Evolutionary conservation across 2,113 vertebrate species (phyloP).

Genomic region (Catagonus wagneri): DNA sequence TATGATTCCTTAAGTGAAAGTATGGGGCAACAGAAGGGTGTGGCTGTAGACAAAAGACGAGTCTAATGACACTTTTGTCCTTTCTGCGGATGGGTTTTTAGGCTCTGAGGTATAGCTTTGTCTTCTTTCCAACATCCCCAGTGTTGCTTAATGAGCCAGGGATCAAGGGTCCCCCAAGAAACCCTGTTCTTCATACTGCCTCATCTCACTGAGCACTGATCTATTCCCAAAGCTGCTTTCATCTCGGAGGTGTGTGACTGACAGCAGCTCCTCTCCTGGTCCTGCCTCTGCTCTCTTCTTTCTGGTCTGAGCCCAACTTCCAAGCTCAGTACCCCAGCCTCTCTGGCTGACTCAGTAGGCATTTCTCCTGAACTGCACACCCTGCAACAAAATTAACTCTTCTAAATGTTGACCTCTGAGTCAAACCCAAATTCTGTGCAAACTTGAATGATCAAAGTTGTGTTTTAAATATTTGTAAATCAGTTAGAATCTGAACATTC

Average conservation of each 20-base stretch:
- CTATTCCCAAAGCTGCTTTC: not conserved
- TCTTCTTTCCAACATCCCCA: not conserved
- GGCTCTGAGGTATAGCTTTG: not conserved
- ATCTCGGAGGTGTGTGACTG: not conserved
- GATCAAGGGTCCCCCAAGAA: not conserved
- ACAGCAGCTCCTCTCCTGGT: not conserved
- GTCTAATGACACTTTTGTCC: not conserved
- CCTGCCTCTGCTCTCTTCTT: not conserved
- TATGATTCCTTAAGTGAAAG: conserved; percentile 35
- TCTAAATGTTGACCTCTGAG: conserved; percentile 24
- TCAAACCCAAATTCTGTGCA: conserved; percentile 53
- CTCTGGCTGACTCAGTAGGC: not conserved
- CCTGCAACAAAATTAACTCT: not conserved
- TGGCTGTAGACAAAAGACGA: not conserved
- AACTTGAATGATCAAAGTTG: conserved; percentile 10
- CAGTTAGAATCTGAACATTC: not conserved
- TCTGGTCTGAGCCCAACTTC: not conserved
- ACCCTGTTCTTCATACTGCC: not conserved
- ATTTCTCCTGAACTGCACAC: conserved; percentile 37
- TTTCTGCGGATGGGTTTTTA: not conserved
- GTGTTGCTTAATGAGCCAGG: not conserved
- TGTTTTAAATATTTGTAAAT: conserved; percentile 20
- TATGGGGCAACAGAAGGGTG: not conserved
- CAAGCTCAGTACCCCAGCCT: not conserved
- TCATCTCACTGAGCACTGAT: not conserved